These are phyloP conservation scores for Hypanus sabinus DNA, from an alignment of 2,113 vertebrate genomes.

Conservation along the genomic window DNA sequence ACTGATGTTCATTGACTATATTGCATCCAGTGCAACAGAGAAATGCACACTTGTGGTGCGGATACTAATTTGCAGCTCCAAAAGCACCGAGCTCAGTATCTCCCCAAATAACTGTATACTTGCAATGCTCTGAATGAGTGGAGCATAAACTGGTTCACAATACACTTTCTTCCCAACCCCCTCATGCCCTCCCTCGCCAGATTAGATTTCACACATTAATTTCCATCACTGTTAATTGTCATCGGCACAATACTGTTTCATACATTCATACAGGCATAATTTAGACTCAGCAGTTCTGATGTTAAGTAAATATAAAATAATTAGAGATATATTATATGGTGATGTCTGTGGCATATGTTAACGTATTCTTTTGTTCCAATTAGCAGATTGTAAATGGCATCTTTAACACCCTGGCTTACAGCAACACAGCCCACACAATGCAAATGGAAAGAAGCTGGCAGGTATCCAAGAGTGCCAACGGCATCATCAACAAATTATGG, in stretches of 20 bases:
- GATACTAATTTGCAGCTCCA: no score
- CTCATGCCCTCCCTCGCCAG: not conserved
- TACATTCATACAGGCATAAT: slow-evolving; percentile 35
- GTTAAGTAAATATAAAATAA: slow-evolving; percentile 37
- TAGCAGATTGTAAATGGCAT: slow-evolving; percentile 37
- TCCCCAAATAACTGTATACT: not conserved
- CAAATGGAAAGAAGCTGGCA: slow-evolving; percentile 35
- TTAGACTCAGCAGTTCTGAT: slow-evolving; percentile 28
- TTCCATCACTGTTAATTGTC: slow-evolving; percentile 29
- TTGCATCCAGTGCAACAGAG: no score
- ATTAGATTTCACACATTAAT: not conserved
- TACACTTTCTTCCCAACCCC: not conserved
- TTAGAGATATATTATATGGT: slow-evolving; percentile 33
- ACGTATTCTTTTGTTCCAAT: slow-evolving; percentile 35
- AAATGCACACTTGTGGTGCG: no score
- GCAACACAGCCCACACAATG: slow-evolving; percentile 35
- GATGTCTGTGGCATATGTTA: slow-evolving; percentile 35
- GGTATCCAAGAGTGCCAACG: slow-evolving; percentile 34
- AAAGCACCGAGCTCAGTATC: no score
- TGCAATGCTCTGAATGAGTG: not conserved
- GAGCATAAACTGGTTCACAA: not conserved
- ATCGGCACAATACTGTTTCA: slow-evolving; percentile 10
- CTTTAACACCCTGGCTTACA: slow-evolving; percentile 37
- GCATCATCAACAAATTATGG: slow-evolving; percentile 37
- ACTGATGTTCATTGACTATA: no score